Conservation (phyloP, 2,888 invertebrate species). For the Mactromeris polynyma region DNA sequence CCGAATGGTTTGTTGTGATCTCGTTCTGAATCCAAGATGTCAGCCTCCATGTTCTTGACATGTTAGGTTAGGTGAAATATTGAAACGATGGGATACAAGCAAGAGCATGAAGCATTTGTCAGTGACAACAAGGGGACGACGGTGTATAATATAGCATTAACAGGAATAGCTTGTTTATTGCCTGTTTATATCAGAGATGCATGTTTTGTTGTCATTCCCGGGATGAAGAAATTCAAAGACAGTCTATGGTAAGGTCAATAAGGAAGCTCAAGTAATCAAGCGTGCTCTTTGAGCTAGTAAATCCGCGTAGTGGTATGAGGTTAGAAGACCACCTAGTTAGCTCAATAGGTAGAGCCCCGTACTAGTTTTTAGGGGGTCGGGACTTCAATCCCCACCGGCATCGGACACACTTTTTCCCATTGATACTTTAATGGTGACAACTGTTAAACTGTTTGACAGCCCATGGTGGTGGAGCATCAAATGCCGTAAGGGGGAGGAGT, state of each 20-base stretch:
- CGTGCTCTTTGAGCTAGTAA: no score
- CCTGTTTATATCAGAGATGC: constrained; percentile 69
- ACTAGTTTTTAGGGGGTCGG: no score
- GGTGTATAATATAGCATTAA: constrained; percentile 62
- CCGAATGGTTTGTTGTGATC: constrained; percentile 24
- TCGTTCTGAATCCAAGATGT: constrained; percentile 60
- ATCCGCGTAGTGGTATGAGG: no score
- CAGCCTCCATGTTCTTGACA: constrained; percentile 57
- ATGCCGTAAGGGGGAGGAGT: no score
- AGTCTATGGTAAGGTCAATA: constrained; percentile 3
- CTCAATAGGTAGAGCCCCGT: no score
- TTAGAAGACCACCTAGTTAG: no score
- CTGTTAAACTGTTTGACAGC: no score
- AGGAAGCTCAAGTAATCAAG: no score
- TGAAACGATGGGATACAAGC: constrained; percentile 70
- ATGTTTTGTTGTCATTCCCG: constrained; percentile 37
- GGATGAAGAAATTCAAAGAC: constrained; percentile 15
- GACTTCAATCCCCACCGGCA: no score
- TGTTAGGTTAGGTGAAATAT: not conserved
- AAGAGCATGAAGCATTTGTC: constrained; percentile 78
- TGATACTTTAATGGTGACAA: no score
- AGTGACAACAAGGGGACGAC: constrained; percentile 76
- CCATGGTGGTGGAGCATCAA: no score
- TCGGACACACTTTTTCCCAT: no score
- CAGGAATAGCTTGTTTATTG: constrained; percentile 61